Evolutionary conservation across 2,888 invertebrate genomes (phyloP).

Genomic region (Erebia epiphron): DNA sequence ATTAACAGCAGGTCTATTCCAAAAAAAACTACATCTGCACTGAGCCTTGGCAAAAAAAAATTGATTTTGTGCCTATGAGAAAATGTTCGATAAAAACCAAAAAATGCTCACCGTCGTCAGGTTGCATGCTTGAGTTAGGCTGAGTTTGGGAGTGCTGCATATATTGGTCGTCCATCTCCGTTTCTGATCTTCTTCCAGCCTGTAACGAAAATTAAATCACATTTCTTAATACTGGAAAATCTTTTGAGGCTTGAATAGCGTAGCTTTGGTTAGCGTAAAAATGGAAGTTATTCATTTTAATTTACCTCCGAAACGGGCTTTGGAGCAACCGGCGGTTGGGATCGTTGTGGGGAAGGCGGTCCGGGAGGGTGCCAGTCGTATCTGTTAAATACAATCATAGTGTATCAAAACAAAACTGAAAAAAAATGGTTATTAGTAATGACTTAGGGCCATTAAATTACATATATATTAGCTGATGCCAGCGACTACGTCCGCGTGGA

Average conservation of each 20-base stretch:
- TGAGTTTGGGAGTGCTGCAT: slow-evolving; percentile 44
- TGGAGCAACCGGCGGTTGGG: slow-evolving; percentile 82
- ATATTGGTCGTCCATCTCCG: slow-evolving; percentile 56
- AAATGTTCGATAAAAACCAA: not conserved
- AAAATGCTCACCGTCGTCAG: slow-evolving; percentile 55
- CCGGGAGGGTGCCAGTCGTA: slow-evolving; percentile 77
- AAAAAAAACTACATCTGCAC: no score
- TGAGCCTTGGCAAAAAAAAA: no score
- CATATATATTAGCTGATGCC: no score
- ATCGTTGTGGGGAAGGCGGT: slow-evolving; percentile 78
- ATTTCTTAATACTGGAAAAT: no score
- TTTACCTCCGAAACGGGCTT: slow-evolving; percentile 67
- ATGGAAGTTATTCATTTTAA: not conserved
- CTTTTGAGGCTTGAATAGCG: no score
- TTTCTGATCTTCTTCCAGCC: slow-evolving; percentile 54
- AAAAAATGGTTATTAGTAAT: not conserved
- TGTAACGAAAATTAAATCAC: slow-evolving; percentile 32
- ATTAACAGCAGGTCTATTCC: no score
- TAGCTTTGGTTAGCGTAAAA: no score
- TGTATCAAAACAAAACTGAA: not conserved
- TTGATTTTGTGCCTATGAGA: not conserved
- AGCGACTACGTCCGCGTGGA: no score
- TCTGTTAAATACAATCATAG: slow-evolving; percentile 45
- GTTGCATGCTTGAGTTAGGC: slow-evolving; percentile 50
- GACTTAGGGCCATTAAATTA: no score